Percentiles rank a stretch among this genome's conserved stretches.
Conservation (phyloP, 2,888 invertebrate species). For the Caenorhabditis sp. region DNA sequence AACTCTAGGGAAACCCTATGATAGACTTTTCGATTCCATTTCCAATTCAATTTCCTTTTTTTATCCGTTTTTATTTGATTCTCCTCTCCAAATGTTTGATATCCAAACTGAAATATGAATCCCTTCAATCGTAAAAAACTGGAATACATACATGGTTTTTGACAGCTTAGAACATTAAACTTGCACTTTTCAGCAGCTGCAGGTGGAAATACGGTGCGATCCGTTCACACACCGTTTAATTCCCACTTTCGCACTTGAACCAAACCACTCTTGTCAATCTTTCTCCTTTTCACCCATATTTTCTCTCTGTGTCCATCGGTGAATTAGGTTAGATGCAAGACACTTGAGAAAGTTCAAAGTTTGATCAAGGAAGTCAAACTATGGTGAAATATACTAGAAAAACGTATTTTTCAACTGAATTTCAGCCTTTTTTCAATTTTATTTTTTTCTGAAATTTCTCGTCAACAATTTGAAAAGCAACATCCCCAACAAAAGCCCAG, state of each 20-base stretch:
- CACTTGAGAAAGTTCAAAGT: constrained; percentile 7
- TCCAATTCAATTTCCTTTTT: no score
- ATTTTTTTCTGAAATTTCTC: background rate
- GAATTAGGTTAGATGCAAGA: background rate
- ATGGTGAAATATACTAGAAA: no score
- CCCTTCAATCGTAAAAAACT: no score
- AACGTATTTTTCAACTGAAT: no score
- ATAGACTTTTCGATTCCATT: no score
- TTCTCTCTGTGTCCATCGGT: background rate
- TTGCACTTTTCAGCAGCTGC: background rate
- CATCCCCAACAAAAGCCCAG: background rate
- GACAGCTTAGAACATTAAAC: no score
- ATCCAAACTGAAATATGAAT: no score
- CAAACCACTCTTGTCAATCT: background rate
- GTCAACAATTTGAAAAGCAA: background rate
- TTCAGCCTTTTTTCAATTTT: no score
- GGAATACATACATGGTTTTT: no score
- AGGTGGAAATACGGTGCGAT: background rate
- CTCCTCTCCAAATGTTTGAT: no score
- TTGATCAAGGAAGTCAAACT: background rate
- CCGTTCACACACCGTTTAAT: background rate
- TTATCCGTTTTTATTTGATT: no score
- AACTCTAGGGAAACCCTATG: no score
- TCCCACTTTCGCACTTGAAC: background rate
- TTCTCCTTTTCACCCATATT: constrained; percentile 7